Base-by-base conservation (phyloP, 2,888 invertebrate species). In the Ectemnius cavifrons region DNA sequence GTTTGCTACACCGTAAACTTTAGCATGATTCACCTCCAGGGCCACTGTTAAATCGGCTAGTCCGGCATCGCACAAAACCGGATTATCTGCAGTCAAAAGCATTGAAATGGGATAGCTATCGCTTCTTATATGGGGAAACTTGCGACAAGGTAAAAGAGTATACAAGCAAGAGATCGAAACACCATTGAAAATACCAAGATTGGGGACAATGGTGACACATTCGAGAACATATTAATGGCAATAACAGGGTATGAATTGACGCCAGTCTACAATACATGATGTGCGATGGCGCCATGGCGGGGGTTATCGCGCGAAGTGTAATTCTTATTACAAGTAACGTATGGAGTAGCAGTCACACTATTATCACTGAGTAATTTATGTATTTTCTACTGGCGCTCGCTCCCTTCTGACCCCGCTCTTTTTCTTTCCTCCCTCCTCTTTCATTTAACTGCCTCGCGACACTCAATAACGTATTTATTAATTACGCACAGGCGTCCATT, bases 1-100 rank as follows among this genome's bases (percentile, higher is more conserved):
- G 62, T 92, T 93, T 0, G 94, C 93, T 13, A 93, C 93, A 11
- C 96, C 95, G 75, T 94, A 94, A 63, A 96, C 93, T 73, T 95
- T 94, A 1, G 96, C 95, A 86, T 95, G 95, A 87, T 95, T 93
- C 46, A 93, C 94, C 87, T 95, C 94, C 91, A 96, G 92, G 69
- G 94, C 92, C 0, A 94, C 93, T 80, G 94, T 94, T 79, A 96
- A 92, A 90, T 95, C 95, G 79, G 94, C 94, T 71, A 96, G 91
- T 11, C 93, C 93, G 68, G 95, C 94, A 88, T 95, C 95, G 89
- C 96, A 96, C 79, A 96, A 91, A 71, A 96, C 95, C 63, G 96
- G 96, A 91, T 96, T 96, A 89, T 95, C 96, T 96, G 92, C 0
- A 92, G 93, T 27, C 37, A 69, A 71, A 27, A 63, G 18, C 45